These are phyloP conservation scores for Drosophila sulfurigaster DNA, from an alignment of 1,140 invertebrate species.

Conservation along the genomic window DNA sequence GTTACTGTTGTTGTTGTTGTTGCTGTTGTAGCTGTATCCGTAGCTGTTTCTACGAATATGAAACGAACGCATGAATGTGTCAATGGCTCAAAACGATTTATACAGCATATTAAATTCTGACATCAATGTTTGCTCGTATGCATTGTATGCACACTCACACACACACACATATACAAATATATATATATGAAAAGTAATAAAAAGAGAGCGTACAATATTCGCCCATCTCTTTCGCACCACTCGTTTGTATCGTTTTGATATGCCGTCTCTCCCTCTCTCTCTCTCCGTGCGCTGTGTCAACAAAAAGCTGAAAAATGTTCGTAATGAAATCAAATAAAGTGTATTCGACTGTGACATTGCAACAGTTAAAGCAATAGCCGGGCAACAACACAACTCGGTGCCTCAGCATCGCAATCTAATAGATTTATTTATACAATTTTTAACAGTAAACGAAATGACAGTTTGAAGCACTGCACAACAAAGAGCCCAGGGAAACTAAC, in stretches of 20 bases:
- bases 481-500: background rate
- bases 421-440: conserved; percentile 67
- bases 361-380: conserved; percentile 35
- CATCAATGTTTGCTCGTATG: conserved; percentile 79
- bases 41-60: conserved; percentile 61
- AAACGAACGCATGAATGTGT: conserved; percentile 79
- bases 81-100: conserved; percentile 83
- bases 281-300: conserved; percentile 38
- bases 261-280: background rate
- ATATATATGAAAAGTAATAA: conserved; percentile 52
- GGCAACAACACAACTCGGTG: conserved; percentile 14
- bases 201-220: conserved; percentile 37
- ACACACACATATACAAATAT: background rate
- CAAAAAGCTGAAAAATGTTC: conserved; percentile 58
- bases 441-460: conserved; percentile 54
- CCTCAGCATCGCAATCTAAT: conserved; percentile 57
- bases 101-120: conserved; percentile 83
- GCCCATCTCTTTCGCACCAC: conserved; percentile 9
- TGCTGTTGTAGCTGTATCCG: conserved; percentile 28
- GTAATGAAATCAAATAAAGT: conserved; percentile 68
- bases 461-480: conserved; percentile 30
- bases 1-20: background rate
- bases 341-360: conserved; percentile 52
- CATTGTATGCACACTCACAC: conserved; percentile 52
- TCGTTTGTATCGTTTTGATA: background rate